A percentile compares a stretch with the other conserved stretches of the same genome.
Conservation (phyloP, 1,140 invertebrate genomes). For the Drosophila repletoides region DNA sequence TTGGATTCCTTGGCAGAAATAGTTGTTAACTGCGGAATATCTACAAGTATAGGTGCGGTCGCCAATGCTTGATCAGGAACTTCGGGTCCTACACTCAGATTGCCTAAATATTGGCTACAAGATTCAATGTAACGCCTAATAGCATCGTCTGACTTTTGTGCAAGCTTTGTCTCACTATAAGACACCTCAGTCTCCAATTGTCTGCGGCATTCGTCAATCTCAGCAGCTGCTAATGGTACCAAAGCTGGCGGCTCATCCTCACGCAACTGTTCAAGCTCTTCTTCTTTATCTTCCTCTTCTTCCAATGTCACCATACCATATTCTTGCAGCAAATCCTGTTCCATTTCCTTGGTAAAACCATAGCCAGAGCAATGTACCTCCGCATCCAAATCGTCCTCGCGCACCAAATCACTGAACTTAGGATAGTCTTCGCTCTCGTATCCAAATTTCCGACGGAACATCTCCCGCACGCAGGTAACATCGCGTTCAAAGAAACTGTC, state of each 20-base stretch:
- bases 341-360: conserved; percentile 93
- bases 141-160: conserved; percentile 64
- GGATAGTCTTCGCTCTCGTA: conserved; percentile 96
- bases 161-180: conserved; percentile 70
- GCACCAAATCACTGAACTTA: conserved; percentile 92
- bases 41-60: not conserved
- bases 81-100: conserved; percentile 57
- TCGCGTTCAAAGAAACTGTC: conserved; percentile 96
- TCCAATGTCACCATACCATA: conserved; percentile 76
- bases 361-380: conserved; percentile 96
- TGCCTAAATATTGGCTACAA: conserved; percentile 74
- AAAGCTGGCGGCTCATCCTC: conserved; percentile 47
- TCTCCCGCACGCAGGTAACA: conserved; percentile 95
- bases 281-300: conserved; percentile 58
- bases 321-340: conserved; percentile 86
- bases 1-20: not conserved
- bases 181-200: conserved; percentile 82
- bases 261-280: not conserved
- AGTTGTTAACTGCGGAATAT: not conserved
- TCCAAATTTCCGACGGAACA: conserved; percentile 95
- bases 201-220: conserved; percentile 83
- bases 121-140: conserved; percentile 81
- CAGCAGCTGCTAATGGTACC: conserved; percentile 79
- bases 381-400: conserved; percentile 92
- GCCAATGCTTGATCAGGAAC: conserved; percentile 35